phyloP scores from a whole-genome alignment of 1,140 invertebrate species.

The Druon quercuslanigerum region DNA sequence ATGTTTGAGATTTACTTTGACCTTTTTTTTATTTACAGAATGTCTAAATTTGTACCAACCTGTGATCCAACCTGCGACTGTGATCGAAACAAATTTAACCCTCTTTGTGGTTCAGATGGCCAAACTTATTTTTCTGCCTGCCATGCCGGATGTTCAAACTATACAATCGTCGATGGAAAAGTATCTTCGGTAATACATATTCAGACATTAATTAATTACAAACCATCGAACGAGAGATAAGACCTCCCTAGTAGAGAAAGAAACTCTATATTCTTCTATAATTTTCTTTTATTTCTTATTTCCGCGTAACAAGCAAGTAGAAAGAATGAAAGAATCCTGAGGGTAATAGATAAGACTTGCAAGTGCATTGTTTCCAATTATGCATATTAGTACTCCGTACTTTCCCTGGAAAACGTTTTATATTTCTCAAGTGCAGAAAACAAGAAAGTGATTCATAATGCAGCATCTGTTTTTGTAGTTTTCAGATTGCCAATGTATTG shows the following conservation, averaged over 20 bases:
- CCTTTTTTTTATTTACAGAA: conserved; percentile 52
- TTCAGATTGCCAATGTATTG: conserved; percentile 86
- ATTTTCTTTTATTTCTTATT: neutral
- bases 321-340: neutral
- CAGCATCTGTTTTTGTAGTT: conserved; percentile 74
- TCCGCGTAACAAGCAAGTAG: neutral
- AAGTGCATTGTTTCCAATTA: neutral
- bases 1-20: conserved; percentile 27
- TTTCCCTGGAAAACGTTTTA: conserved; percentile 20
- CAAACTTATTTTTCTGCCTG: conserved; percentile 92
- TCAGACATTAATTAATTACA: neutral
- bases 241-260: no score
- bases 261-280: neutral
- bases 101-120: conserved; percentile 87
- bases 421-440: conserved; percentile 6
- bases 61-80: conserved; percentile 85
- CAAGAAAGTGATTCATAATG: conserved; percentile 16
- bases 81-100: conserved; percentile 85
- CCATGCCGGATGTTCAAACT: conserved; percentile 88
- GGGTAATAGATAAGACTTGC: neutral
- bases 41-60: conserved; percentile 76
- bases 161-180: conserved; percentile 78
- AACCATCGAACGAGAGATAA: neutral
- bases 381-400: conserved; percentile 31
- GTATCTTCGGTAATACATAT: conserved; percentile 73